Evolutionary conservation across 2,888 invertebrate species (phyloP).

Genomic region (Sesia apiformis): DNA sequence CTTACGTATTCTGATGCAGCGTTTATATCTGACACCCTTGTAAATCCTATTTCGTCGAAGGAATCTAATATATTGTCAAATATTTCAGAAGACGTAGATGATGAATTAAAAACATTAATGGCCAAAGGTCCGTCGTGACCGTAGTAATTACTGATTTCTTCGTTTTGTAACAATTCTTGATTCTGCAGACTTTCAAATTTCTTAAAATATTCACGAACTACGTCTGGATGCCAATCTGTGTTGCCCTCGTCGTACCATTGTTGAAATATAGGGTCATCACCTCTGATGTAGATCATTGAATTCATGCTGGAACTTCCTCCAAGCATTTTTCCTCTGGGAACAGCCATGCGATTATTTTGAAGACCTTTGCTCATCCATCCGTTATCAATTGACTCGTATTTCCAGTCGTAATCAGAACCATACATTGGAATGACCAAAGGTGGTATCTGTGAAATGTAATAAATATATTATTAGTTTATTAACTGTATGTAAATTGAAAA

Average conservation of each 20-base stretch:
- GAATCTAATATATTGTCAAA: slow-evolving; percentile 35
- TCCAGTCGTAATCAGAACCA: slow-evolving; percentile 80
- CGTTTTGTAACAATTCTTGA: slow-evolving; percentile 17
- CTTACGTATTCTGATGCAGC: slow-evolving; percentile 34
- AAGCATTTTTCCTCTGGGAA: slow-evolving; percentile 77
- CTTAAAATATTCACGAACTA: slow-evolving; percentile 58
- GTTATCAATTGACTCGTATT: slow-evolving; percentile 86
- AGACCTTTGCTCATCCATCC: slow-evolving; percentile 80
- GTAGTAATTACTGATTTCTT: slow-evolving; percentile 27
- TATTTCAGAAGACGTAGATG: slow-evolving; percentile 34
- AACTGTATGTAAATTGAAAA: too few species aligned
- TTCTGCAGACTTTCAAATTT: slow-evolving; percentile 65
- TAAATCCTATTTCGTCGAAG: slow-evolving; percentile 57
- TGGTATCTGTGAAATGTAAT: too few species aligned
- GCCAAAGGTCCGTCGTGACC: slow-evolving; percentile 58
- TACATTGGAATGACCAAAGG: slow-evolving; percentile 10
- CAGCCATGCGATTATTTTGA: slow-evolving; percentile 32
- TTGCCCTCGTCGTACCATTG: slow-evolving; percentile 71
- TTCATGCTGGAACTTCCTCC: slow-evolving; percentile 75
- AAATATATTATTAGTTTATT: too few species aligned
- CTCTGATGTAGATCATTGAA: slow-evolving; percentile 72
- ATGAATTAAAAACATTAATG: slow-evolving; percentile 50
- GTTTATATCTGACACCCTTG: slow-evolving; percentile 46
- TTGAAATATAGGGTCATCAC: slow-evolving; percentile 61
- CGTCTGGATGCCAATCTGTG: slow-evolving; percentile 67